Conservation (phyloP, 2,113 vertebrate species). For the Alosa alosa region DNA sequence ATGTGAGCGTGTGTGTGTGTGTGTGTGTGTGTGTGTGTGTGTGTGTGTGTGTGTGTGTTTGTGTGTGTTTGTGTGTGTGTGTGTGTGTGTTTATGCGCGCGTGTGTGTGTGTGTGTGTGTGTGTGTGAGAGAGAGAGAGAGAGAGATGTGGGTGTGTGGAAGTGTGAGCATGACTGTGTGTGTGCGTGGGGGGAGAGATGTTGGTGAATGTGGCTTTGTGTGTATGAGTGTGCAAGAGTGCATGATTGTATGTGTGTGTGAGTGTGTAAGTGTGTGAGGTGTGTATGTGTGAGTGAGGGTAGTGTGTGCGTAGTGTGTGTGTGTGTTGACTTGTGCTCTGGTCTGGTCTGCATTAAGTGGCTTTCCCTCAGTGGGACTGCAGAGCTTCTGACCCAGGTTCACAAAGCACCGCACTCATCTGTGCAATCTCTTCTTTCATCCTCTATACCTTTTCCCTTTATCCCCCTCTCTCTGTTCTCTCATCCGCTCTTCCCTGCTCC, state of each 20-base stretch:
- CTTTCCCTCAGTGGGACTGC: slow-evolving; percentile 27
- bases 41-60: background rate
- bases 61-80: background rate
- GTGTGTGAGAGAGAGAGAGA: background rate
- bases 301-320: background rate
- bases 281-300: background rate
- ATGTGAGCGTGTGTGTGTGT: background rate
- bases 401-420: background rate
- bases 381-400: background rate
- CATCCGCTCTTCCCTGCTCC: background rate
- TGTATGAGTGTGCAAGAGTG: background rate
- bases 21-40: background rate
- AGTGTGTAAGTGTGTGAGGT: background rate
- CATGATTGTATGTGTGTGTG: background rate
- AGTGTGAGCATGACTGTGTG: background rate
- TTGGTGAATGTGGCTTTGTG: background rate
- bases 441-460: background rate
- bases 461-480: background rate
- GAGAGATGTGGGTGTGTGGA: too few species aligned
- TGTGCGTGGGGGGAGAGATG: background rate
- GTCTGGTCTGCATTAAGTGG: slow-evolving; percentile 26
- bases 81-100: too few species aligned
- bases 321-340: background rate
- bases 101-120: background rate
- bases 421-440: slow-evolving; percentile 7